These are phyloP conservation scores for Heliconius eleuchia DNA, from an alignment of 1,140 invertebrate species.

Conservation along the genomic window DNA sequence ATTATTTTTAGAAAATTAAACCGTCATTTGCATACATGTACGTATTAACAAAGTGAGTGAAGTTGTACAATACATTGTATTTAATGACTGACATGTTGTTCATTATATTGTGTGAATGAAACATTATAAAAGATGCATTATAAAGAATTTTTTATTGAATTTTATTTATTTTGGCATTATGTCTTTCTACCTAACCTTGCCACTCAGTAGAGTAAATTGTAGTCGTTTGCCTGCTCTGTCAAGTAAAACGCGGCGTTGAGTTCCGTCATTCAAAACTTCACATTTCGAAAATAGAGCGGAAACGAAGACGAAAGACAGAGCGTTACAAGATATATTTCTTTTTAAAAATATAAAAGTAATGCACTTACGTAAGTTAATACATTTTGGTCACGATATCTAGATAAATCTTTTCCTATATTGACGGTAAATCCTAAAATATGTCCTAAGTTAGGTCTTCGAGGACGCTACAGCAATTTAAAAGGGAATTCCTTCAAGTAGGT, in stretches of 20 bases:
- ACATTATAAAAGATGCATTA: no score
- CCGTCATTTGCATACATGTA: not conserved
- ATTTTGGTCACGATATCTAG: not conserved
- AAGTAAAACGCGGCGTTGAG: not conserved
- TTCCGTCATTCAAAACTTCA: not conserved
- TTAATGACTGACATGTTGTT: not conserved
- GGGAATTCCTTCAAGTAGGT: not conserved
- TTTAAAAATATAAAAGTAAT: not conserved
- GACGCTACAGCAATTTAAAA: not conserved
- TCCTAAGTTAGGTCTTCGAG: not conserved
- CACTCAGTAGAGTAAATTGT: not conserved
- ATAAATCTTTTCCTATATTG: not conserved
- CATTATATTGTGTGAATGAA: no score
- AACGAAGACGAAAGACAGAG: no score
- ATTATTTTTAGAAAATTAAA: not conserved
- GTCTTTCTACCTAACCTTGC: no score
- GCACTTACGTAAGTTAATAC: not conserved
- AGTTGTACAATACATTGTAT: not conserved
- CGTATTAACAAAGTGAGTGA: not conserved
- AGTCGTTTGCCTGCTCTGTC: not conserved
- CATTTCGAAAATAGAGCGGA: not conserved
- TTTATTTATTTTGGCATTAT: no score
- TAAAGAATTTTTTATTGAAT: no score
- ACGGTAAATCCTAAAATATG: constrained; percentile 10
- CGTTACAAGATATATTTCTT: no score